Evolutionary conservation across 1,140 invertebrate species (phyloP).

Genomic region (Ruditapes philippinarum): DNA sequence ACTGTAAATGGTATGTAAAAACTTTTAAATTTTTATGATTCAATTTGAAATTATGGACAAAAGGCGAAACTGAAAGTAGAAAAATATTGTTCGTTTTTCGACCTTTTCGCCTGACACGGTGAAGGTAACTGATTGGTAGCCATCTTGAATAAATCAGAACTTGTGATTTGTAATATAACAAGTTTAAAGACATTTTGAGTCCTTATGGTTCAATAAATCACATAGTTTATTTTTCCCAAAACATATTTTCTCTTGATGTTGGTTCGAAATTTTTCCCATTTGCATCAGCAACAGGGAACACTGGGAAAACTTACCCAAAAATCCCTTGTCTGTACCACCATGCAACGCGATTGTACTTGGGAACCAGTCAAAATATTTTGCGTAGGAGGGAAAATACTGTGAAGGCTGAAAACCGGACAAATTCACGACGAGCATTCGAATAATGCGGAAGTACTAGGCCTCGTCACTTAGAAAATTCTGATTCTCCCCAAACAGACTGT

Average conservation of each 20-base stretch:
- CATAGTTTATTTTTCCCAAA: background rate
- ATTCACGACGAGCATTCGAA: background rate
- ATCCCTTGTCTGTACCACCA: slow-evolving; percentile 64
- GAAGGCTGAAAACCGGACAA: background rate
- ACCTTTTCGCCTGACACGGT: background rate
- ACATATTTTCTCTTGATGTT: too few relatives aligned
- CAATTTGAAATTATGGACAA: too few relatives aligned
- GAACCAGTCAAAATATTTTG: background rate
- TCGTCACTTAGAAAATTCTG: too few relatives aligned
- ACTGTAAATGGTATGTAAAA: too few relatives aligned
- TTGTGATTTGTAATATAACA: background rate
- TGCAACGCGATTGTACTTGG: slow-evolving; percentile 52
- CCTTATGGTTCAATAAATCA: background rate
- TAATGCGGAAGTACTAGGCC: too few relatives aligned
- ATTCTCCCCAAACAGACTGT: too few relatives aligned
- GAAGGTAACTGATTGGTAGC: slow-evolving; percentile 41
- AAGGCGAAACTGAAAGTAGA: slow-evolving; percentile 57
- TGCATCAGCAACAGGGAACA: slow-evolving; percentile 59
- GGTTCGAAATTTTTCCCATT: background rate
- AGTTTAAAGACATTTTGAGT: background rate
- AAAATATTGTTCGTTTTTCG: slow-evolving; percentile 5
- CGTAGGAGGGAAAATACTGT: background rate
- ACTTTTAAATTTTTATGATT: too few relatives aligned
- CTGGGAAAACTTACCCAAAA: slow-evolving; percentile 72
- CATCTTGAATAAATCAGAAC: slow-evolving; percentile 60